These are phyloP conservation scores for Luperina testacea DNA, from an alignment of 2,888 invertebrate genomes.

Conservation along the genomic window DNA sequence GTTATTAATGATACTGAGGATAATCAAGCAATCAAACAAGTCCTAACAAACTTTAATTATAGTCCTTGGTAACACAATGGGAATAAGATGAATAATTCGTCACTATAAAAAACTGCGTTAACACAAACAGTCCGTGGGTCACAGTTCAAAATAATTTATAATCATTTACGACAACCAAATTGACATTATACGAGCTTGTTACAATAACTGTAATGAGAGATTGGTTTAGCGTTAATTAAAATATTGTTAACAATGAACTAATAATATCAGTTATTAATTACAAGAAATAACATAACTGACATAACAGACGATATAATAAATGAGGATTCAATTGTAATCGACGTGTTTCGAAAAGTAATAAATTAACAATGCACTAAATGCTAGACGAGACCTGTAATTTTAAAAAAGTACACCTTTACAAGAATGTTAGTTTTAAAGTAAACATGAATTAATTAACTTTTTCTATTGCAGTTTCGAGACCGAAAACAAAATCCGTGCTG, in stretches of 20 bases:
- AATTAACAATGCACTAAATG: neutral
- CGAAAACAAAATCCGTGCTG: slow-evolving; percentile 89
- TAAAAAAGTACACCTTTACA: neutral
- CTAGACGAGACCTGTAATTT: neutral
- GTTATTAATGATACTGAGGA: slow-evolving; percentile 35
- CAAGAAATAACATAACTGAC: slow-evolving; percentile 34
- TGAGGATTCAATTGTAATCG: slow-evolving; percentile 20
- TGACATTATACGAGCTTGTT: slow-evolving; percentile 65
- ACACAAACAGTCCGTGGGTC: slow-evolving; percentile 70
- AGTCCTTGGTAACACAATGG: slow-evolving; percentile 67
- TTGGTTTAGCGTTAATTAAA: slow-evolving; percentile 34
- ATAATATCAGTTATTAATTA: slow-evolving; percentile 29
- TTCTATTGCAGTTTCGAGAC: slow-evolving; percentile 85
- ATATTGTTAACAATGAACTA: slow-evolving; percentile 46
- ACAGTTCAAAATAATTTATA: slow-evolving; percentile 83
- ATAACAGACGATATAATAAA: slow-evolving; percentile 8
- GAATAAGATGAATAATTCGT: slow-evolving; percentile 71
- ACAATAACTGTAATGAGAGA: slow-evolving; percentile 52
- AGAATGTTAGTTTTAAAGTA: neutral
- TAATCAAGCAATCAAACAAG: slow-evolving; percentile 32
- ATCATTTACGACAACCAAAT: slow-evolving; percentile 76
- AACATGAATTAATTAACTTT: slow-evolving; percentile 24
- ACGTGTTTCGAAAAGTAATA: slow-evolving; percentile 10
- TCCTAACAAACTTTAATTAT: slow-evolving; percentile 47
- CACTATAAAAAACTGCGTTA: slow-evolving; percentile 75